These are phyloP conservation scores for Seriola aureovittata DNA, from an alignment of 2,113 vertebrate genomes.

Conservation along the genomic window DNA sequence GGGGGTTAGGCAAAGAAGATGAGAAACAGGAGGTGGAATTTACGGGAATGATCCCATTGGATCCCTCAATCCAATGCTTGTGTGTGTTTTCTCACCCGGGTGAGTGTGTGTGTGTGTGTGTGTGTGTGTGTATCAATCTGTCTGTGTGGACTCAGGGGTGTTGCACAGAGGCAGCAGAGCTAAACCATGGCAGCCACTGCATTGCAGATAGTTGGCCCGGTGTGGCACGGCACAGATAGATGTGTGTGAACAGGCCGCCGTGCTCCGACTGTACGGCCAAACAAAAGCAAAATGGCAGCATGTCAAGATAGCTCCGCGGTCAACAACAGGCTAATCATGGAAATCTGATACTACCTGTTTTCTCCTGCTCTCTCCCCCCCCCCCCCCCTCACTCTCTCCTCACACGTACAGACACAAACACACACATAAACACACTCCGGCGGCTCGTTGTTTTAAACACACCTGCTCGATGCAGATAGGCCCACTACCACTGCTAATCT, in stretches of 20 bases:
- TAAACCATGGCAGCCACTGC: slow-evolving; percentile 64
- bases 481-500: slow-evolving; percentile 45
- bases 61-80: not conserved
- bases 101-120: not conserved
- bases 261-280: slow-evolving; percentile 29
- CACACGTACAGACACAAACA: not conserved
- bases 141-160: slow-evolving; percentile 37
- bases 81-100: not conserved
- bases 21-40: slow-evolving; percentile 37
- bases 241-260: slow-evolving; percentile 48
- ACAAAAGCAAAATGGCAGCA: slow-evolving; percentile 54
- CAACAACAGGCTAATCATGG: slow-evolving; percentile 42
- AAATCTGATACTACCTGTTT: slow-evolving; percentile 37
- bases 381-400: not conserved
- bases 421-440: slow-evolving; percentile 28
- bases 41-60: slow-evolving; percentile 4
- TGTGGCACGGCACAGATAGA: slow-evolving; percentile 43
- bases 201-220: slow-evolving; percentile 74
- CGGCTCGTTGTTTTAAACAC: slow-evolving; percentile 23
- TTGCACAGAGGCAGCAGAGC: slow-evolving; percentile 48
- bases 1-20: slow-evolving; percentile 16
- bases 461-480: slow-evolving; percentile 65
- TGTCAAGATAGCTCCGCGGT: slow-evolving; percentile 42
- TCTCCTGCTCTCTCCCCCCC: not conserved
- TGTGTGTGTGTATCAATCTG: slow-evolving; percentile 18